Percentiles rank a stretch among this genome's conserved stretches.
Evolutionary conservation across 2,113 vertebrate species (phyloP).

Genomic region (Alligator mississippiensis): DNA sequence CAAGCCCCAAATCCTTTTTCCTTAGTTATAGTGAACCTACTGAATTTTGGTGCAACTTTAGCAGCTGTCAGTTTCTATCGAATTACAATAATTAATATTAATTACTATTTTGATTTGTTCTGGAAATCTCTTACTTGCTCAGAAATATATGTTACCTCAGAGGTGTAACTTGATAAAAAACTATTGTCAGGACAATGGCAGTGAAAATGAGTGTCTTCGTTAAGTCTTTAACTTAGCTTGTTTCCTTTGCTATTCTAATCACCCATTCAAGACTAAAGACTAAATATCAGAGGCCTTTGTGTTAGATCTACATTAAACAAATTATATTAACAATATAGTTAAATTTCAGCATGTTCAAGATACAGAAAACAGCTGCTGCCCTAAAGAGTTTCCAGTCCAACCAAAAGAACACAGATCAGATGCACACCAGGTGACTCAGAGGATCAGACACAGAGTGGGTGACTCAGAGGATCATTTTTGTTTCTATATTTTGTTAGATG

Average conservation of each 20-base stretch:
- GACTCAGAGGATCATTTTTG: constrained; percentile 5
- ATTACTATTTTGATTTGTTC: neutral
- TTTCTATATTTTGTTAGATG: constrained; percentile 57
- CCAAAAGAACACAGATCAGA: neutral
- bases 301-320: neutral
- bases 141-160: neutral
- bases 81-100: too few species aligned
- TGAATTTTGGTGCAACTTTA: too few species aligned
- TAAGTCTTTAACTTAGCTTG: neutral
- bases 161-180: neutral
- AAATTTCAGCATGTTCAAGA: neutral
- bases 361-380: neutral
- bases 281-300: neutral
- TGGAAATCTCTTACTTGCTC: neutral
- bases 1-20: neutral
- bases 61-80: too few species aligned
- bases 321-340: neutral
- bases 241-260: neutral
- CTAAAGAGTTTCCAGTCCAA: neutral
- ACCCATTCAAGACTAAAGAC: accelerated
- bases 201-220: neutral
- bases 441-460: neutral
- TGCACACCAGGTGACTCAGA: neutral
- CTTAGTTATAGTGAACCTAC: neutral
- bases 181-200: neutral